phyloP scores from a whole-genome alignment of 1,140 invertebrate genomes.

The Orius insidiosus region DNA sequence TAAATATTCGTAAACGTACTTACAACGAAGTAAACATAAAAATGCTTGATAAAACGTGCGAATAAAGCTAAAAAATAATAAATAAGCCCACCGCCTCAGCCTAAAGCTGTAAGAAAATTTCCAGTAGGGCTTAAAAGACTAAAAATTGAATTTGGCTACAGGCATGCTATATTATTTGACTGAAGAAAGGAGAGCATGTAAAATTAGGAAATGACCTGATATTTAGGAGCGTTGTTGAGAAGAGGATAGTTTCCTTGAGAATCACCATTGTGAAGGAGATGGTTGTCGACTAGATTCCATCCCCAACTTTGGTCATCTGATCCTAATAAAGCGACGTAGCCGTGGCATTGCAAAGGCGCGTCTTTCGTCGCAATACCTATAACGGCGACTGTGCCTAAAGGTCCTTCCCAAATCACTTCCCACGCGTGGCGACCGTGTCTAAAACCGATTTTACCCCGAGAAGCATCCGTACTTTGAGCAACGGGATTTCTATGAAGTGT shows the following conservation, averaged over 20 bases:
- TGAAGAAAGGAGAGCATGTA: not conserved
- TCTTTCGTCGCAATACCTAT: constrained; percentile 92
- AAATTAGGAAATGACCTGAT: constrained; percentile 49
- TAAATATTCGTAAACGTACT: too few species aligned
- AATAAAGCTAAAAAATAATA: too few species aligned
- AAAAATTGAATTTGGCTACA: too few species aligned
- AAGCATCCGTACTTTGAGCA: constrained; percentile 95
- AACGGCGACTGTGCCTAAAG: constrained; percentile 86
- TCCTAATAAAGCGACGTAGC: constrained; percentile 86
- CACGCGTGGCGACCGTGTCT: constrained; percentile 85
- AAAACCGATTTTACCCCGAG: constrained; percentile 88
- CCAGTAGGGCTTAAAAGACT: too few species aligned
- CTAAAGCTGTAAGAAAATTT: too few species aligned
- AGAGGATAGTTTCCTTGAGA: constrained; percentile 88
- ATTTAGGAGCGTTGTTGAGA: constrained; percentile 93
- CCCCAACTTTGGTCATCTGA: constrained; percentile 96
- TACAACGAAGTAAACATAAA: too few species aligned
- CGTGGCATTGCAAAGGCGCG: constrained; percentile 74
- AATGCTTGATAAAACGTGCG: too few species aligned
- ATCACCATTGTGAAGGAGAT: constrained; percentile 91
- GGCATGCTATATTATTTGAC: too few species aligned
- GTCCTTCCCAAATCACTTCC: constrained; percentile 99
- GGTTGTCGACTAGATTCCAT: constrained; percentile 97
- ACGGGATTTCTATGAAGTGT: constrained; percentile 94
- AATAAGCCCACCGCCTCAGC: too few species aligned